Conservation (phyloP, 2,113 vertebrate genomes). For the Proteles cristata region DNA sequence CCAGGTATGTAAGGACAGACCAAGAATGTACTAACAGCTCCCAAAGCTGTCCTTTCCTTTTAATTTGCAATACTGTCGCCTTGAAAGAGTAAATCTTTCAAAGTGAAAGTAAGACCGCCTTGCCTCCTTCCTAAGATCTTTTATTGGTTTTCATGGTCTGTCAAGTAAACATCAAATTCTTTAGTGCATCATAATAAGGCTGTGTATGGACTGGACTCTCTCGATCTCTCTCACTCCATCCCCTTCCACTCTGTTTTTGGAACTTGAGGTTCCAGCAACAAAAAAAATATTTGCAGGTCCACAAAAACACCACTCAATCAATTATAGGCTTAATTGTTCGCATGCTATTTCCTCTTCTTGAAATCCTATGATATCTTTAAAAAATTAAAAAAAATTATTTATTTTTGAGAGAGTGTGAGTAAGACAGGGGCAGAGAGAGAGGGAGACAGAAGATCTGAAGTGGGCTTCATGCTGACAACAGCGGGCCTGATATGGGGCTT, state of each 20-base stretch:
- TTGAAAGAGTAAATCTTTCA: background rate
- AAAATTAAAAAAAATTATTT: too few relatives aligned
- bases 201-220: background rate
- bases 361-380: background rate
- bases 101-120: background rate
- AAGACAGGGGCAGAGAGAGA: too few relatives aligned
- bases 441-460: too few relatives aligned
- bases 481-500: too few relatives aligned
- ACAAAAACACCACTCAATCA: background rate
- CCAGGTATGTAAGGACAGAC: background rate
- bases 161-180: background rate
- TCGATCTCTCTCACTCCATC: background rate
- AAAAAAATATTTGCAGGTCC: background rate
- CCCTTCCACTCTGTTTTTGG: background rate
- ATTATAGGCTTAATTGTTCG: background rate
- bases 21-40: background rate
- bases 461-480: too few relatives aligned
- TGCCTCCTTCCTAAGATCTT: background rate
- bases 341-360: background rate
- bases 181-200: background rate
- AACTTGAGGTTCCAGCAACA: background rate
- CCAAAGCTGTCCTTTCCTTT: background rate
- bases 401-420: too few relatives aligned
- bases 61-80: background rate
- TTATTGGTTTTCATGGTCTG: background rate